Percentiles rank a stretch among this genome's conserved stretches.
Evolutionary conservation across 53 echinoderm and acorn worm genomes (phyloP).

Genomic region (Astropecten irregularis): DNA sequence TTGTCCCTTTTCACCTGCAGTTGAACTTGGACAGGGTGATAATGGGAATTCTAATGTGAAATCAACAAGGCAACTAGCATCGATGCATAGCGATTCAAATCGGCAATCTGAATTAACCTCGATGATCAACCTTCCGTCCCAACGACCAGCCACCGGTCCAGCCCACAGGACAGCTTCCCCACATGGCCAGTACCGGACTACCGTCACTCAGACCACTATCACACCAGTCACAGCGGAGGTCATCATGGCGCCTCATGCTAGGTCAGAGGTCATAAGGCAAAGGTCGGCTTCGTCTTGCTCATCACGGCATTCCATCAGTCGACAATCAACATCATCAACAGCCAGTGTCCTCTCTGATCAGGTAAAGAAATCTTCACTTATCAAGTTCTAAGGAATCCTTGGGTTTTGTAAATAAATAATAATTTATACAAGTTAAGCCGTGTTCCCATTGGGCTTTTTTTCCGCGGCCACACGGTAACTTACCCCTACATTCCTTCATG

Average conservation of each 20-base stretch:
- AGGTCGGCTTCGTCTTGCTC: constrained; percentile 23
- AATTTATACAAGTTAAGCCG: no score
- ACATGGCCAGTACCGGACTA: not conserved
- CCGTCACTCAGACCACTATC: not conserved
- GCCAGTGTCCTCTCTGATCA: constrained; percentile 13
- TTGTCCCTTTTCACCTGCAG: no score
- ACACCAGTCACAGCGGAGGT: not conserved
- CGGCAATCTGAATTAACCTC: no score
- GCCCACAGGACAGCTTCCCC: not conserved
- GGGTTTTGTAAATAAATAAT: no score
- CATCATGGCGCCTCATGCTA: not conserved
- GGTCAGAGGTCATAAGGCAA: constrained; percentile 22
- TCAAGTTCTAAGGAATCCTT: no score
- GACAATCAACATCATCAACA: not conserved
- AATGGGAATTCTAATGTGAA: not conserved
- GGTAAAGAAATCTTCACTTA: no score
- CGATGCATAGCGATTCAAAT: no score
- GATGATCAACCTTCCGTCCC: not conserved
- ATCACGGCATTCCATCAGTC: constrained; percentile 16
- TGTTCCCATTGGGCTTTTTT: no score
- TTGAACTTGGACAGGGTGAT: constrained; percentile 53
- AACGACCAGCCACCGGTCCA: not conserved
- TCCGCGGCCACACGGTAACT: no score
- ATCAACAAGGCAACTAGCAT: not conserved
- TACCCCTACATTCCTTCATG: no score